A percentile compares a stretch with the other conserved stretches of the same genome.
Evolutionary conservation across 2,888 invertebrate species (phyloP).

Genomic region (Notocelia uddmanniana): DNA sequence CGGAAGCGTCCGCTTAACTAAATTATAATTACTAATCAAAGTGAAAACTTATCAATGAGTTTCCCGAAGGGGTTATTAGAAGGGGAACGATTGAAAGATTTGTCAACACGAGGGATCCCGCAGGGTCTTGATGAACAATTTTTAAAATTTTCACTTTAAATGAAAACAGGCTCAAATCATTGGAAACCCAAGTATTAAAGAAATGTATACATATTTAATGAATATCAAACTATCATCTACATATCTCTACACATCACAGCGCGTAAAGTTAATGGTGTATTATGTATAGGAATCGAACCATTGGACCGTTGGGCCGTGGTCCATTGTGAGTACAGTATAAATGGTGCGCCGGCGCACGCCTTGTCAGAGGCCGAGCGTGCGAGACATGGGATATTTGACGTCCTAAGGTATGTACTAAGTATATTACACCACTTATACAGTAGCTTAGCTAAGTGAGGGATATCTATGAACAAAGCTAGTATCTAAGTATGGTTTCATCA

Average conservation of each 20-base stretch:
- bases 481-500: background rate
- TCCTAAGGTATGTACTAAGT: conserved; percentile 53
- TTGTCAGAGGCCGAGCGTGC: conserved; percentile 56
- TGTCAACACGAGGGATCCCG: too few relatives aligned
- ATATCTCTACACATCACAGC: conserved; percentile 49
- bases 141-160: too few relatives aligned
- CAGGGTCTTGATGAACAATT: too few relatives aligned
- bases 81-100: too few relatives aligned
- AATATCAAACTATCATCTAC: conserved; percentile 28
- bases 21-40: too few relatives aligned
- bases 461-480: background rate
- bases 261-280: conserved; percentile 55
- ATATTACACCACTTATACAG: background rate
- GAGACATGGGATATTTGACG: conserved; percentile 63
- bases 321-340: conserved; percentile 68
- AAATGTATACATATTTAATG: background rate
- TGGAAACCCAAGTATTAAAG: too few relatives aligned
- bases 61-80: too few relatives aligned
- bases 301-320: conserved; percentile 60
- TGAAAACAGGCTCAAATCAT: too few relatives aligned
- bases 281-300: conserved; percentile 67
- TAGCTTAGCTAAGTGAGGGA: background rate
- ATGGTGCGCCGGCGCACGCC: conserved; percentile 60
- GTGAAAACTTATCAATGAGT: too few relatives aligned
- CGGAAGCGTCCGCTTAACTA: too few relatives aligned